phyloP scores from a whole-genome alignment of 2,888 invertebrate species.

The Plusia festucae region DNA sequence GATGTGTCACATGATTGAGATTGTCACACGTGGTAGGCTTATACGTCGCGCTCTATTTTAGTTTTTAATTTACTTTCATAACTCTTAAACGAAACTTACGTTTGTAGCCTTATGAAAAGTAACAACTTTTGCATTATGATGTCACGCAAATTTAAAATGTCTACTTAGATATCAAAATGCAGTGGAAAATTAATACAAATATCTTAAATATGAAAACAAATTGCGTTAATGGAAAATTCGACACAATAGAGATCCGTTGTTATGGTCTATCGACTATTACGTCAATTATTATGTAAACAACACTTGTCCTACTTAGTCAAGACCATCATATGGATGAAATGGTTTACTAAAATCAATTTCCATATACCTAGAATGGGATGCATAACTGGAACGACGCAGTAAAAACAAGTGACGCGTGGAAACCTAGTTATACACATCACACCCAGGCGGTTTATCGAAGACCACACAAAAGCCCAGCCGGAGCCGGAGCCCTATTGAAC shows the following conservation, averaged over 20 bases:
- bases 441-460: conserved; percentile 9
- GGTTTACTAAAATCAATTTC: not conserved
- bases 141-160: too few relatives aligned
- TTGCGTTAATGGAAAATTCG: not conserved
- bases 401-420: not conserved
- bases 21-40: not conserved
- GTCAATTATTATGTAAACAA: conserved; percentile 4
- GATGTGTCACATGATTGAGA: not conserved
- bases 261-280: not conserved
- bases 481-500: conserved; percentile 16
- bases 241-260: conserved; percentile 2
- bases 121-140: too few relatives aligned
- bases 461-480: conserved; percentile 29
- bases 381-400: conserved; percentile 3
- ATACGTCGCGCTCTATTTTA: not conserved
- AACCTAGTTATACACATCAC: not conserved
- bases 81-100: too few relatives aligned
- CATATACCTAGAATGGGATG: not conserved
- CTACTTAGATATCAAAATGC: not conserved
- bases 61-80: not conserved
- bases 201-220: too few relatives aligned
- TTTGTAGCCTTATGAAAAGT: too few relatives aligned
- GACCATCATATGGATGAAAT: not conserved
- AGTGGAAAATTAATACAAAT: not conserved
- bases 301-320: not conserved